Evolutionary conservation across 2,888 invertebrate genomes (phyloP), one percentile per base, ranked within the genome.

Genomic region (Smittia aterrima): DNA sequence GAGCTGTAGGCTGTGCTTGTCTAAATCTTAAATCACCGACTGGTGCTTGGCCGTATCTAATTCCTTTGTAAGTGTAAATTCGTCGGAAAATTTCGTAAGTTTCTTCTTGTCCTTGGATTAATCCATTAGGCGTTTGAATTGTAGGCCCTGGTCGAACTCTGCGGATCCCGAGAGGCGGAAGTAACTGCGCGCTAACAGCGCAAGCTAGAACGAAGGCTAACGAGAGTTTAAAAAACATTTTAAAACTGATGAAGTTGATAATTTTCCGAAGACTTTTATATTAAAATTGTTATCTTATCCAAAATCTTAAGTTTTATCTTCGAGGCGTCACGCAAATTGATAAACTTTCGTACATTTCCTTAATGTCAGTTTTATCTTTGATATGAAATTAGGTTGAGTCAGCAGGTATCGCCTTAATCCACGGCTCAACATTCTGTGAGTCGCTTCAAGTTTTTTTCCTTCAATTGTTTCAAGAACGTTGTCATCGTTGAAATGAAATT

Each of bases 61-160:
- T 66, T 1, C 74, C 74, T 47, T 66, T 74, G 9, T 27, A 74
- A 0, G 66, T 66, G 11, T 66, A 47, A 7, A 66, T 38, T 16
- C 66, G 18, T 40, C 54, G 25, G 18, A 58, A 22, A 13, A 54
- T 25, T 27, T 72, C 72, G 22, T 66, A 64, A 27, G 54, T 62
- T 41, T 74, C 74, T 40, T 74, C 25, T 27, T 27, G 24, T 0
- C 75, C 75, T 54, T 70, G 75, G 53, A 75, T 27, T 6, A 22
- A 54, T 27, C 75, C 75, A 18, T 18, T 11, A 11, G 22, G 24
- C 6, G 75, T 75, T 54, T 67, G 22, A 4, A 75, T 71, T 20
- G 54, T 40, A 7, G 71, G 74, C 6, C 74, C 74, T 9, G 74
- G 74, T 11, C 64, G 7, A 13, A 27, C 16, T 9, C 11, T 27